These are phyloP conservation scores for Megaustenia siamemsis DNA, from an alignment of 2,888 invertebrate genomes.

Conservation along the genomic window DNA sequence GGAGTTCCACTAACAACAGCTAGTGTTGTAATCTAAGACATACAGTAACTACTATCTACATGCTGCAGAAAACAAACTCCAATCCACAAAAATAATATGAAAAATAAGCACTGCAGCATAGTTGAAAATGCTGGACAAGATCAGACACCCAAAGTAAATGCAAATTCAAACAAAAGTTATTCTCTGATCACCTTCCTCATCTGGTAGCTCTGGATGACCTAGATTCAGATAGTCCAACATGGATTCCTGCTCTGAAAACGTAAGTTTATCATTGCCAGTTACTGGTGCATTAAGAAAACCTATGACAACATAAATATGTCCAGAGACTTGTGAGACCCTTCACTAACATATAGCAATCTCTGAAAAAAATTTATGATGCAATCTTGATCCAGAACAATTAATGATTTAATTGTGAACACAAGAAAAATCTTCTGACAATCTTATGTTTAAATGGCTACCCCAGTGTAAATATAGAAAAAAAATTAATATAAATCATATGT, in stretches of 20 bases:
- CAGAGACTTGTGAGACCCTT: not conserved
- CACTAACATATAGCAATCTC: no score
- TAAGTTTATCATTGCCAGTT: constrained; percentile 22
- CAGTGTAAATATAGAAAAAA: no score
- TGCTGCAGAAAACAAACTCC: constrained; percentile 6
- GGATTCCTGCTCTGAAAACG: constrained; percentile 55
- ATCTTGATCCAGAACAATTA: no score
- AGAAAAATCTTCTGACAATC: no score
- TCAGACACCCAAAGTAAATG: constrained; percentile 8
- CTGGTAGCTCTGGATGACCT: constrained; percentile 39
- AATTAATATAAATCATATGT: no score
- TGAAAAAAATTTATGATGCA: no score
- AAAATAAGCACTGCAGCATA: not conserved
- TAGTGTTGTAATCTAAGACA: not conserved
- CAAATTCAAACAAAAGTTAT: constrained; percentile 45
- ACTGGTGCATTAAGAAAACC: not conserved
- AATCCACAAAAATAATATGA: constrained; percentile 32
- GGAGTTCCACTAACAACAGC: not conserved
- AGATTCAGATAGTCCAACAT: constrained; percentile 52
- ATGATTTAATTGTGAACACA: no score
- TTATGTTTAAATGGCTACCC: no score
- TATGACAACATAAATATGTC: not conserved
- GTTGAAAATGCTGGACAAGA: not conserved
- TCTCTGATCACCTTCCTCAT: constrained; percentile 49
- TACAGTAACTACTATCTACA: constrained; percentile 16